Base-by-base conservation (phyloP, 2,797 vertebrate species). In the Philypnodon macrostomus region DNA sequence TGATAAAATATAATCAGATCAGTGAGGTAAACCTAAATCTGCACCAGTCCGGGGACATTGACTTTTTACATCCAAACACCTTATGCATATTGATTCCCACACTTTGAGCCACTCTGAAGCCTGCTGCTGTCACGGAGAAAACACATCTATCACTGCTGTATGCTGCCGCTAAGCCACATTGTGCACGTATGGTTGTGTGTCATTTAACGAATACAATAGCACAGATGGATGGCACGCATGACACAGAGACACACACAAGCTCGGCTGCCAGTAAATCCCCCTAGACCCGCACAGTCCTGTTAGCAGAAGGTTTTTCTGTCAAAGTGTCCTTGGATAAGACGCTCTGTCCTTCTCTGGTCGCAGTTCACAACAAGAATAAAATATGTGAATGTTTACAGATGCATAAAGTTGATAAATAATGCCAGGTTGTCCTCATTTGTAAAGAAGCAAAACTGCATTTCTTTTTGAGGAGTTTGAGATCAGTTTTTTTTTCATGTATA, bases 271-370 rank as follows among this genome's bases (percentile, higher is more conserved):
- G 65, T 80, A 76, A 80, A 77, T 84, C 80, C 82, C 82, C 35
- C 47, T 49, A 75, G 79, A 70, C 80, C 18, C 30, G 56, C 60
- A 53, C 61, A 65, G 70, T 57, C 58, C 70, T 75, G 72, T 58
- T 75, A 76, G 58, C 73, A 79, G 72, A 80, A 75, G 76, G 72
- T 72, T 80, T 75, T 55, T 34, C 70, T 77, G 69, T 81, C 72
- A 68, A 69, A 69, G 72, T 82, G 80, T 80, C 84, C 82, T 85
- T 86, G 82, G 77, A 47, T 69, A 51, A 76, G 70, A 77, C 68
- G 66, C 70, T 63, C 55, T 45, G 54, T 56, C 52, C 53, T 29
- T 81, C 70, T 75, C 71, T 68, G 62, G 41, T 75, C 63, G 51
- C 13, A 60, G 68, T 65, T 67, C 57, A 39, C 48, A 64, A 53